These are phyloP conservation scores for Holocentrus rufus DNA, from an alignment of 2,797 vertebrate genomes.

Conservation along the genomic window DNA sequence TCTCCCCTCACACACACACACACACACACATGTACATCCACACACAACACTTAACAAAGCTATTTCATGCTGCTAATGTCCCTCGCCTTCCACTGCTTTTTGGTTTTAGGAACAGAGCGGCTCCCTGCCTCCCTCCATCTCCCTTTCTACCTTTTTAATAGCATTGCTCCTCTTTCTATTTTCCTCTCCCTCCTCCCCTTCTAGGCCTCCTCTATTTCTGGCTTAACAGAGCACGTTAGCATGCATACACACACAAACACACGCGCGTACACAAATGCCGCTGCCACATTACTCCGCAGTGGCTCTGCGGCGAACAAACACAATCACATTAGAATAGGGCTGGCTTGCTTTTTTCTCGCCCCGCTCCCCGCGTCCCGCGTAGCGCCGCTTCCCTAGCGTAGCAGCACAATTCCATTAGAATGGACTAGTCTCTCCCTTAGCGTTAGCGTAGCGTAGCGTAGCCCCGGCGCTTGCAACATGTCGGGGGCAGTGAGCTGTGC, in stretches of 20 bases:
- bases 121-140: constrained; percentile 14
- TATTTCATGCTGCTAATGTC: constrained; percentile 14
- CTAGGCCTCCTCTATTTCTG: constrained; percentile 29
- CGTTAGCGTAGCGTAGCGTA: constrained; percentile 45
- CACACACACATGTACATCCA: constrained; percentile 10
- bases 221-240: constrained; percentile 19
- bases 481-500: constrained; percentile 79
- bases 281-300: constrained; percentile 56
- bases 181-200: constrained; percentile 20
- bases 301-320: constrained; percentile 62
- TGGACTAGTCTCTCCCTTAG: constrained; percentile 39
- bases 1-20: background rate
- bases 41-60: constrained; percentile 26
- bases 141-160: constrained; percentile 33
- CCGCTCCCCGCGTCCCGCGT: constrained; percentile 29
- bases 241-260: constrained; percentile 23
- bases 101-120: constrained; percentile 28
- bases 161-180: background rate
- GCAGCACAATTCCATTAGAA: constrained; percentile 70
- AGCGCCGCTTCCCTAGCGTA: constrained; percentile 43
- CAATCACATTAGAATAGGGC: too few species aligned
- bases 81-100: constrained; percentile 28
- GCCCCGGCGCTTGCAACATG: constrained; percentile 65
- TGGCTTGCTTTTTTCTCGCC: too few species aligned
- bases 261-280: constrained; percentile 28